Conservation (phyloP, 2,888 invertebrate species). For the Scaptomyza reducta region DNA sequence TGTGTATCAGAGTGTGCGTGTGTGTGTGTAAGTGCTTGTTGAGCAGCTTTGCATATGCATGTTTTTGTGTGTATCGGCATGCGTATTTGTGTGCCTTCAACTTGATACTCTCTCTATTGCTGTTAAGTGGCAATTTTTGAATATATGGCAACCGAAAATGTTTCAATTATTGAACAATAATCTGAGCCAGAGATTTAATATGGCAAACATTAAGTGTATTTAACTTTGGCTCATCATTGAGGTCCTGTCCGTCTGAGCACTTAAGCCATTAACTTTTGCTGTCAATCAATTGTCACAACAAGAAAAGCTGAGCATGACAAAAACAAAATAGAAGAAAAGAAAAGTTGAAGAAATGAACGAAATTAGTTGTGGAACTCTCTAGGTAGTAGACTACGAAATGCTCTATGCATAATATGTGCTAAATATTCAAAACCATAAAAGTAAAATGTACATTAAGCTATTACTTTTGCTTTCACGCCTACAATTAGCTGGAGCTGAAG, state of each 20-base stretch:
- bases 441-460: too few relatives aligned
- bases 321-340: constrained; percentile 21
- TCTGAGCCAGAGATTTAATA: constrained; percentile 20
- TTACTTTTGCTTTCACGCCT: constrained; percentile 1
- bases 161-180: constrained; percentile 65
- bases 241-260: constrained; percentile 30
- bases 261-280: constrained; percentile 74
- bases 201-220: constrained; percentile 5
- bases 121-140: constrained; percentile 46
- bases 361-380: constrained; percentile 19
- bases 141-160: constrained; percentile 43
- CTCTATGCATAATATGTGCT: constrained; percentile 10
- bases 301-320: constrained; percentile 60
- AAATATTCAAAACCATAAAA: too few relatives aligned
- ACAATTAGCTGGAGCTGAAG: background rate
- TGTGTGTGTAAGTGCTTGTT: constrained; percentile 23
- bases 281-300: constrained; percentile 75
- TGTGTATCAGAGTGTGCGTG: constrained; percentile 14
- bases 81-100: constrained; percentile 42
- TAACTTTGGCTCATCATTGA: constrained; percentile 10
- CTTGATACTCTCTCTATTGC: constrained; percentile 36
- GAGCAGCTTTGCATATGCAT: constrained; percentile 40
- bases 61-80: constrained; percentile 21
- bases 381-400: constrained; percentile 5
- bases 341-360: constrained; percentile 8